Base-by-base conservation (phyloP, 2,113 vertebrate species). In the Callopanchax toddi region DNA sequence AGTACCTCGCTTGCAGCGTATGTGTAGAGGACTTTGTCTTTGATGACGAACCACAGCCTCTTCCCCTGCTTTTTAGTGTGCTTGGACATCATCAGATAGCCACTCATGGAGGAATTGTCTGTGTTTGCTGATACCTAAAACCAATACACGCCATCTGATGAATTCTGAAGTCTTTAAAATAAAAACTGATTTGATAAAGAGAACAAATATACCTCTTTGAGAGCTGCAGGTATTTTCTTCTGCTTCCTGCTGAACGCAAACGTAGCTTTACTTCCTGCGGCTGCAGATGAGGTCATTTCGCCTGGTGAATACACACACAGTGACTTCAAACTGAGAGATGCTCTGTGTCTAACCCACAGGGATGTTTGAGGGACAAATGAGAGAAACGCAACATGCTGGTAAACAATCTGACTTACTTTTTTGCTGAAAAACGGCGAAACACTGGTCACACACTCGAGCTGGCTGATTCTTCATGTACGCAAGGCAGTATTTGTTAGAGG, bases 1-100 rank as follows among this genome's bases (percentile, higher is more conserved):
- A n/a, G n/a, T 90, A 99, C 97, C 96, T 99, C 97, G 74, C 97
- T 99, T 65, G 97, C 97, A 82, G 96, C 97, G 0, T 99, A 99
- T 1, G 95, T 98, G 77, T 99, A 99, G 21, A 99, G 89, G 48
- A 99, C 95, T 82, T 98, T 99, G 83, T 97, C 94, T 90, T 98
- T 97, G 84, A 99, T 97, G 80, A 99, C 96, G 54, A 99, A 99
- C 97, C 97, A 99, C 25, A 97, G 82, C 51, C 95, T 94, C 89
- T 97, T 98, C 92, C 94, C 95, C 39, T 94, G 94, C 84, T 96
- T 98, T 79, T 96, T 97, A 66, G 83, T 93, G 66, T 90, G 92
- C 84, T 97, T 99, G 71, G 94, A 95, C 80, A 93, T 93, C 72
- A 95, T 93, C 69, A 99, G 88, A 75, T 99, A 98, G 43, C 97